Evolutionary conservation across 92 coral and sea anemone species (phyloP), one percentile per base, ranked within the genome.

Genomic region (Anthopleura xanthogrammica): DNA sequence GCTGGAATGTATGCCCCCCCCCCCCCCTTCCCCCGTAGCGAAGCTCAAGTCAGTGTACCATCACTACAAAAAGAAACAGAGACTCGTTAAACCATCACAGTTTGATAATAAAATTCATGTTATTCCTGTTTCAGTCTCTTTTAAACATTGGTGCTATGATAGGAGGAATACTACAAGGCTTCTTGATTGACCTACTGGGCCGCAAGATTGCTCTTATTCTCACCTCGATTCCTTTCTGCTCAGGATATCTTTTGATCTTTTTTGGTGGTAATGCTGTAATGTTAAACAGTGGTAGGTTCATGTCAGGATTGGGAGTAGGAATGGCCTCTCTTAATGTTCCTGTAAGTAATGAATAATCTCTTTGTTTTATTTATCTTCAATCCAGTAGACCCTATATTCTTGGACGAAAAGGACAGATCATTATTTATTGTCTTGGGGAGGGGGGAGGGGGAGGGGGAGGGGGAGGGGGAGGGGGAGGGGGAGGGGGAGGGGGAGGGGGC

Each of bases 91-190:
- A 43, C 50, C 50, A 43, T 43, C 8, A 43, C 50, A 43, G 2
- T 43, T 43, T 46, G 50, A 0, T 46, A 46, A 46, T 46, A 46
- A 46, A 46, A 19, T 58, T 74, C 12, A 23, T 55, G 19, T n/a
- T 19, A 8, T 57, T 78, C 6, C 0, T 46, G 8, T 70, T 81
- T 24, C 85, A 95, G 98, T 91, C 98, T 0, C 81, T 95, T 41
- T 79, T 90, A 60, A 92, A 90, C 41, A 91, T 95, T 57, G 98
- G 98, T 8, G 98, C 98, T 9, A 90, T 95, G 98, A 71, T 93
- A 16, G 98, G 98, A 3, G 96, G 94, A n/a, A 88, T 90, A 1
- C 36, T 91, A 12, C 95, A 91, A 16, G 94, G 92, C 16, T 84
- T 80, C 58, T 70, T 88, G 48, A 90, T 95, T 50, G 98, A 95